A percentile compares a stretch with the other conserved stretches of the same genome.
Conservation (phyloP, 2,888 invertebrate species). For the Helicoverpa assulta region DNA sequence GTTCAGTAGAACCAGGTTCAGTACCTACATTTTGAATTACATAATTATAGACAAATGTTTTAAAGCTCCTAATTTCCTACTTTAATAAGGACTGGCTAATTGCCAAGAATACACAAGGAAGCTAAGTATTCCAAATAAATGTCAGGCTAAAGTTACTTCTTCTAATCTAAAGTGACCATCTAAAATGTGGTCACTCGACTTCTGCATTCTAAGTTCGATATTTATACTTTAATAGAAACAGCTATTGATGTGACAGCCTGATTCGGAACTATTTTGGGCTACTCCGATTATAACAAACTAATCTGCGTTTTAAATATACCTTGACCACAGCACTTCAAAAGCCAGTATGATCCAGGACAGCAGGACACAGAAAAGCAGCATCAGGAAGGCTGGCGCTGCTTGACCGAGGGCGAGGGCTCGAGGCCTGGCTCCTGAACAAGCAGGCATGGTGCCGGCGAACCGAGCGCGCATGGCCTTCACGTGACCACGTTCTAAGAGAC, state of each 20-base stretch:
- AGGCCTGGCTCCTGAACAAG: slow-evolving; percentile 80
- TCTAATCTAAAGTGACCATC: slow-evolving; percentile 30
- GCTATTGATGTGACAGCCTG: not conserved
- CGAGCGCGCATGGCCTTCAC: slow-evolving; percentile 70
- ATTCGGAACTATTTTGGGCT: not conserved
- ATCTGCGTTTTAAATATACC: slow-evolving; percentile 57
- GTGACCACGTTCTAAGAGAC: slow-evolving; percentile 82
- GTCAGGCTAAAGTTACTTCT: slow-evolving; percentile 26
- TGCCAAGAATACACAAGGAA: slow-evolving; percentile 37
- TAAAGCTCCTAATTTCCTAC: slow-evolving; percentile 7
- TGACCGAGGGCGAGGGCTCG: slow-evolving; percentile 84
- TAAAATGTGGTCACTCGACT: slow-evolving; percentile 29
- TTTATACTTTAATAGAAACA: slow-evolving; percentile 22
- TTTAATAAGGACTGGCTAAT: slow-evolving; percentile 42
- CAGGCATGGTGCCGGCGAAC: slow-evolving; percentile 71
- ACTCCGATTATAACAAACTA: not conserved
- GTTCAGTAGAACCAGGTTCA: slow-evolving; percentile 5
- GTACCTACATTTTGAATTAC: not conserved
- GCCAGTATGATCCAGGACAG: slow-evolving; percentile 70
- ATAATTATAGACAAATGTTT: not conserved
- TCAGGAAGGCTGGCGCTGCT: slow-evolving; percentile 82
- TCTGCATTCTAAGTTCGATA: slow-evolving; percentile 26
- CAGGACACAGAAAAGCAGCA: slow-evolving; percentile 69
- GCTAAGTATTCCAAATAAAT: slow-evolving; percentile 31
- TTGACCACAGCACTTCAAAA: slow-evolving; percentile 71